Evolutionary conservation across 2,888 invertebrate genomes (phyloP).

Genomic region (Dysmachus trigonus): DNA sequence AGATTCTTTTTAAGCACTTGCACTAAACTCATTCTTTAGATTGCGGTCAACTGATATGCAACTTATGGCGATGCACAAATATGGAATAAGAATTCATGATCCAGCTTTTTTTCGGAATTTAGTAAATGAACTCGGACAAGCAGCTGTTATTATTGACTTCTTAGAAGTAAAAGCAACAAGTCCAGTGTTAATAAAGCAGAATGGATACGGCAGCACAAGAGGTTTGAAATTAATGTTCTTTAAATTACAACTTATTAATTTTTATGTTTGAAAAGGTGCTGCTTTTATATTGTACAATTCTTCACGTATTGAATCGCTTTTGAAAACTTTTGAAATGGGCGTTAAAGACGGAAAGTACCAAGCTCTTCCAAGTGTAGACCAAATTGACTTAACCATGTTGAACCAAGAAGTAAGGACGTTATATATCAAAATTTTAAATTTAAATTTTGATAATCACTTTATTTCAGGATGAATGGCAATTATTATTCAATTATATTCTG

Average conservation of each 20-base stretch:
- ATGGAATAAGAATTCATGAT: slow-evolving; percentile 67
- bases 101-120: slow-evolving; percentile 67
- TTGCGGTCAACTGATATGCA: slow-evolving; percentile 72
- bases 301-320: slow-evolving; percentile 74
- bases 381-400: slow-evolving; percentile 72
- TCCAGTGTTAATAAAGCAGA: slow-evolving; percentile 66
- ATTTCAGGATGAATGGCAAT: slow-evolving; percentile 78
- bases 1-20: neutral
- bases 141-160: slow-evolving; percentile 74
- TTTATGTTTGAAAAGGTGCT: slow-evolving; percentile 67
- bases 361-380: slow-evolving; percentile 67
- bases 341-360: slow-evolving; percentile 69
- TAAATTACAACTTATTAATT: neutral
- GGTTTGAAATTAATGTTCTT: slow-evolving; percentile 51
- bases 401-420: slow-evolving; percentile 73
- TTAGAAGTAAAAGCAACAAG: slow-evolving; percentile 72
- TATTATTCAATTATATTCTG: slow-evolving; percentile 74
- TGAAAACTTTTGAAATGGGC: slow-evolving; percentile 71
- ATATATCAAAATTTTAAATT: too few species aligned
- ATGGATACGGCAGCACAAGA: slow-evolving; percentile 59
- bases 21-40: slow-evolving; percentile 57
- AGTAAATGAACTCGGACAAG: slow-evolving; percentile 71
- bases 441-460: slow-evolving; percentile 17
- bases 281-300: slow-evolving; percentile 82
- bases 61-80: slow-evolving; percentile 75